Percentiles rank a stretch among this genome's conserved stretches.
Conservation (phyloP, 2,113 vertebrate genomes). For the Chaetorhynchus papuensis region DNA sequence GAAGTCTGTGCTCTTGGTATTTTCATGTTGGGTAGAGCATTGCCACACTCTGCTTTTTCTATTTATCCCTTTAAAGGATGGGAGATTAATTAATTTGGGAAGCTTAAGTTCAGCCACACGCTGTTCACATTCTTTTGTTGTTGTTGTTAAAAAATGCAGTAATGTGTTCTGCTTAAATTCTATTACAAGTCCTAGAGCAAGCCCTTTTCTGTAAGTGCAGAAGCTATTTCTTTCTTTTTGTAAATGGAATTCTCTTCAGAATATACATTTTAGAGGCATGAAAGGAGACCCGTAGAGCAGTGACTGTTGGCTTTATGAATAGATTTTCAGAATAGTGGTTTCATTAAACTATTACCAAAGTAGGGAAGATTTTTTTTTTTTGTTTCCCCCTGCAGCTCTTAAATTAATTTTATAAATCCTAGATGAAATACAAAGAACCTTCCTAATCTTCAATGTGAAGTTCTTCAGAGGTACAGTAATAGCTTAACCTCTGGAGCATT, state of each 20-base stretch:
- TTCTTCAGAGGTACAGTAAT: neutral
- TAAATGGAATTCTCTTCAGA: neutral
- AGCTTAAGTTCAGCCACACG: neutral
- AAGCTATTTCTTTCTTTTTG: neutral
- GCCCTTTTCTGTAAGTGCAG: neutral
- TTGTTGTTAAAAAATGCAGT: neutral
- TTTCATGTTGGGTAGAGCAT: neutral
- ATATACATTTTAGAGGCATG: neutral
- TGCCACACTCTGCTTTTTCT: neutral
- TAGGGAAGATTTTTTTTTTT: neutral
- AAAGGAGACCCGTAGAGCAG: neutral
- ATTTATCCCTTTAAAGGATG: neutral
- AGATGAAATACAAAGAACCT: neutral
- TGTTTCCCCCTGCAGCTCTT: neutral
- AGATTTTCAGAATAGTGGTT: neutral
- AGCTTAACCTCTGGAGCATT: neutral
- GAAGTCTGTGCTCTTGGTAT: neutral
- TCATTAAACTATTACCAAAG: neutral
- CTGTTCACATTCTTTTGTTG: neutral
- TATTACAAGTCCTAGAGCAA: neutral
- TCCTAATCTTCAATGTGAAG: neutral
- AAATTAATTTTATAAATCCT: neutral
- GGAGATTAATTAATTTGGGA: neutral
- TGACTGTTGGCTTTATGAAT: neutral
- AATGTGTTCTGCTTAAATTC: neutral